Conservation (phyloP, 2,797 vertebrate genomes). For the Chaenodraco wilsoni region DNA sequence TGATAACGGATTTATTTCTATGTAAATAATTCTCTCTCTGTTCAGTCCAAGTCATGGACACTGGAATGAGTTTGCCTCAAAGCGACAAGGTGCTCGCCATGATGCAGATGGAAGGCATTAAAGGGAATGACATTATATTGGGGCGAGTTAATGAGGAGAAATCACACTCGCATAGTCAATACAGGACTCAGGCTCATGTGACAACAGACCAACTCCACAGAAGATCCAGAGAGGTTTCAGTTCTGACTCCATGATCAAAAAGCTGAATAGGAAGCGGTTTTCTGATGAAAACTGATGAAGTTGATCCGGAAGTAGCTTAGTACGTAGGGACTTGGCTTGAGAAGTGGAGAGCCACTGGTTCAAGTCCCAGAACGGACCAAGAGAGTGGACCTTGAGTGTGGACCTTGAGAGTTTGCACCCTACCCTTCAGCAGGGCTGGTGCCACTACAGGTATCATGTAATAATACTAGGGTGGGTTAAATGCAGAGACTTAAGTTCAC, state of each 20-base stretch:
- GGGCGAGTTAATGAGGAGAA: conserved; percentile 23
- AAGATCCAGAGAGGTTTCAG: neutral
- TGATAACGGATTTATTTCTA: conserved; percentile 58
- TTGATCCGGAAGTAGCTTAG: too few relatives aligned
- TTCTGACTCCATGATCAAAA: neutral
- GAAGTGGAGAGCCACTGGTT: too few relatives aligned
- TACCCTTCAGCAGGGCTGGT: too few relatives aligned
- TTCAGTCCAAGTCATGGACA: conserved; percentile 31
- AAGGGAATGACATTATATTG: conserved; percentile 38
- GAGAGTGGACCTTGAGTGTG: too few relatives aligned
- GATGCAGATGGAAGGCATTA: conserved; percentile 42
- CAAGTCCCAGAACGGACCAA: too few relatives aligned
- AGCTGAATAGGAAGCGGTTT: neutral
- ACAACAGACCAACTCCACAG: conserved; percentile 23
- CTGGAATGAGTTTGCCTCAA: conserved; percentile 57
- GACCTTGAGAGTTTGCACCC: too few relatives aligned
- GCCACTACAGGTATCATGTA: too few relatives aligned
- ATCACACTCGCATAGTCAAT: conserved; percentile 24
- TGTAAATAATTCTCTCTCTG: conserved; percentile 55
- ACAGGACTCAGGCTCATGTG: neutral
- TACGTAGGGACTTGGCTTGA: too few relatives aligned
- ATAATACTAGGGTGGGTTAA: too few relatives aligned
- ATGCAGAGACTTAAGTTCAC: too few relatives aligned
- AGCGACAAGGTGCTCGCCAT: conserved; percentile 3
- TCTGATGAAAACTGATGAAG: neutral